Conservation (phyloP, 2,888 invertebrate genomes). For the Drosophila lutescens region DNA sequence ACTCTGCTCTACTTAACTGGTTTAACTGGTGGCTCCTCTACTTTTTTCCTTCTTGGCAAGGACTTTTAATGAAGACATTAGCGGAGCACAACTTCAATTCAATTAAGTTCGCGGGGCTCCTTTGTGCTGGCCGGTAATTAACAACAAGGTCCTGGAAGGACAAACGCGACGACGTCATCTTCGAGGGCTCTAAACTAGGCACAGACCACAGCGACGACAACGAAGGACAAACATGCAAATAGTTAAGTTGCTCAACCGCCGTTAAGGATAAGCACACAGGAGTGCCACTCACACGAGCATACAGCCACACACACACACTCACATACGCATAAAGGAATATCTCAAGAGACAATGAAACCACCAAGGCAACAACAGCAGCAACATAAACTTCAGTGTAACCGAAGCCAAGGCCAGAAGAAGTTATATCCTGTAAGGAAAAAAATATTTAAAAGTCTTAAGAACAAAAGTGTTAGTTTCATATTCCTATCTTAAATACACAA, state of each 20-base stretch:
- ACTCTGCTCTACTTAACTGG: constrained; percentile 20
- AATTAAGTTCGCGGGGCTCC: constrained; percentile 56
- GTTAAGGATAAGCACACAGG: constrained; percentile 76
- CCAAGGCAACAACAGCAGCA: constrained; percentile 41
- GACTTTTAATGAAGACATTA: constrained; percentile 55
- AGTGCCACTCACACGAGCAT: constrained; percentile 52
- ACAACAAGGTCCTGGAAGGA: constrained; percentile 32
- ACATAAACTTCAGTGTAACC: constrained; percentile 28
- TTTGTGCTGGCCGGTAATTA: constrained; percentile 55
- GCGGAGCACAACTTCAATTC: constrained; percentile 39
- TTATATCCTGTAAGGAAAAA: constrained; percentile 20
- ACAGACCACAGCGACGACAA: constrained; percentile 27
- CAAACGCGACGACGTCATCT: constrained; percentile 61
- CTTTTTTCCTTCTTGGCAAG: background rate
- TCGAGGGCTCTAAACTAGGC: constrained; percentile 33
- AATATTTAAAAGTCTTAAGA: background rate
- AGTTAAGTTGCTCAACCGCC: constrained; percentile 72
- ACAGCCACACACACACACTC: constrained; percentile 11
- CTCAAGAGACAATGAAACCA: constrained; percentile 76
- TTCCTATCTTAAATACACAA: too few relatives aligned
- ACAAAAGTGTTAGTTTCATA: too few relatives aligned
- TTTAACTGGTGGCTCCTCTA: background rate
- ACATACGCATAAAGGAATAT: constrained; percentile 52
- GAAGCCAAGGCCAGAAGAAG: constrained; percentile 14
- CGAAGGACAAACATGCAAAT: constrained; percentile 75